Base-by-base conservation (phyloP, 2,888 invertebrate species). In the Lasioglossum marginatum region DNA sequence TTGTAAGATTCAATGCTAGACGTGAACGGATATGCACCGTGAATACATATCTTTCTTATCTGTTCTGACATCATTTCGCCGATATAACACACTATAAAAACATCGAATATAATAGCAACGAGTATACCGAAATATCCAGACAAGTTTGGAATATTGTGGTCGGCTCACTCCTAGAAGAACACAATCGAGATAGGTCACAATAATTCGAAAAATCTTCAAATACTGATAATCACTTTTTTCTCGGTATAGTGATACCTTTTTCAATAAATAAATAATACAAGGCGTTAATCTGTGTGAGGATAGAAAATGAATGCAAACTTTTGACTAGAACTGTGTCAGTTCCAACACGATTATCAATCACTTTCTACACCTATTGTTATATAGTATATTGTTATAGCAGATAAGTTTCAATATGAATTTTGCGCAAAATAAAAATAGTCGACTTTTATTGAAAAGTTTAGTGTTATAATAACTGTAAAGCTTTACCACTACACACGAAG, bases 11-110 rank as follows among this genome's bases (percentile, higher is more conserved):
- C n/a, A 1, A 19, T 60, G 8, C 16, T 23, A 14, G 31, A 19
- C 6, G 4, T 19, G 34, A 43, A 14, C 34, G n/a, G 6, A 68
- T 68, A 71, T 60, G 57, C n/a, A 14, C n/a, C 37, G 27, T 23
- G 8, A 31, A 34, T 23, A 57, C 31, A 40, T 31, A n/a, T 70
- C 8, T 40, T 1, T 6, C 1, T 80, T 88, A 92, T 91, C 91
- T 91, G 84, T 43, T 90, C 86, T 5, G 81, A 76, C 34, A 92
- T 66, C 0, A 83, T 45, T 34, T 91, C 90, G 3, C 91, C 88
- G 63, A 91, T 87, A 45, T 85, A 90, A 74, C 91, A 91, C 76
- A 88, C 63, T 37, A 84, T 82, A 74, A 92, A 90, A 37, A 92
- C 81, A 52, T 89, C 91, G 75, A 89, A 88, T 23, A 75, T 78